These are phyloP conservation scores for Nasonia longicornis DNA, from an alignment of 1,140 invertebrate species.

Conservation along the genomic window DNA sequence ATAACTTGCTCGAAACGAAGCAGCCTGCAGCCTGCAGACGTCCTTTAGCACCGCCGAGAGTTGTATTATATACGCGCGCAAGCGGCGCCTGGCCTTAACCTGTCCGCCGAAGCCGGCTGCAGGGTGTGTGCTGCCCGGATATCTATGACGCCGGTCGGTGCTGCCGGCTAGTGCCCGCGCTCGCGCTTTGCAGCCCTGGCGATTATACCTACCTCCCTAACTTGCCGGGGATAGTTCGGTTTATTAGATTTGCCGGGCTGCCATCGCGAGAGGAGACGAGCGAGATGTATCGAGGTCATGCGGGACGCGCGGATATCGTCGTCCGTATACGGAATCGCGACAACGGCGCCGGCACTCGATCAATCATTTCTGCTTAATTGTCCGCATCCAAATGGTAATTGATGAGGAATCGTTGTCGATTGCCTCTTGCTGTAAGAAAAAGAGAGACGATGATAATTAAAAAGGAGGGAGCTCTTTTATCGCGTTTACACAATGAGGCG, in stretches of 20 bases:
- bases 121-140: neutral
- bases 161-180: neutral
- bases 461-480: neutral
- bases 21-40: neutral
- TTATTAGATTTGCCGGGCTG: conserved; percentile 15
- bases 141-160: neutral
- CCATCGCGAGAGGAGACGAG: neutral
- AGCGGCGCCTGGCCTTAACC: neutral
- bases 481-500: neutral
- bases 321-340: neutral
- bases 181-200: neutral
- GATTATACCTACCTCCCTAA: neutral
- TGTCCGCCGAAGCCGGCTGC: neutral
- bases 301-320: neutral
- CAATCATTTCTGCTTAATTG: conserved; percentile 35
- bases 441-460: neutral
- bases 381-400: conserved; percentile 23
- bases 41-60: conserved; percentile 20
- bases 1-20: conserved; percentile 61
- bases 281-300: neutral
- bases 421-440: neutral
- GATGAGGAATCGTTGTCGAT: conserved; percentile 8
- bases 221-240: conserved; percentile 10
- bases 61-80: conserved; percentile 5
- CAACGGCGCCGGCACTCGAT: neutral